These are phyloP conservation scores for Enhydra lutris DNA, from an alignment of 2,113 vertebrate species.

Conservation along the genomic window DNA sequence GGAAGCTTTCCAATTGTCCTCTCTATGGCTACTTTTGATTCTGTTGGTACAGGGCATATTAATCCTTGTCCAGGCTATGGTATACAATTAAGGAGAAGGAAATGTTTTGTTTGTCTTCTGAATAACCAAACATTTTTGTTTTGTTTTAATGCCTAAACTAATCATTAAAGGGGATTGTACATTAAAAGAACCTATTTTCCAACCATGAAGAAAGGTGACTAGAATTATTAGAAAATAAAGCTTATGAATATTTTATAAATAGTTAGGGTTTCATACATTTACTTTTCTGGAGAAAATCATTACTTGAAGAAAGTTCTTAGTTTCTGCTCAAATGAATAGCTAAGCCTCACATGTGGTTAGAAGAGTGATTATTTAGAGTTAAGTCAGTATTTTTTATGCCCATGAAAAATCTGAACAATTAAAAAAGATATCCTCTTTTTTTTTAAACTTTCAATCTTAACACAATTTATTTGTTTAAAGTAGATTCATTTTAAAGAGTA, in stretches of 20 bases:
- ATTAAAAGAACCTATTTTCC: not conserved
- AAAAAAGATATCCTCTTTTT: not conserved
- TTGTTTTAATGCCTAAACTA: not conserved
- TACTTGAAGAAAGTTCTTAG: not conserved
- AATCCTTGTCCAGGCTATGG: not conserved
- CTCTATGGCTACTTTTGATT: slow-evolving; percentile 19
- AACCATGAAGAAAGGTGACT: not conserved
- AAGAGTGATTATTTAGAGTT: not conserved
- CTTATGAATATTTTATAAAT: not conserved
- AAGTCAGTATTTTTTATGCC: not conserved
- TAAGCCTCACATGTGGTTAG: not conserved
- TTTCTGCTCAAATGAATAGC: not conserved
- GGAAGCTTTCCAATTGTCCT: slow-evolving; percentile 7
- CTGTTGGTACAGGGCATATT: not conserved
- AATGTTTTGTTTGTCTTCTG: not conserved
- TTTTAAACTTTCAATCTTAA: not conserved
- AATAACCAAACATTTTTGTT: not conserved
- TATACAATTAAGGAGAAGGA: not conserved
- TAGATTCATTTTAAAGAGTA: not conserved
- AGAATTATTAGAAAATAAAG: not conserved
- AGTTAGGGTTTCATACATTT: not conserved
- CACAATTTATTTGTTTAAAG: not conserved
- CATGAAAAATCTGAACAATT: not conserved
- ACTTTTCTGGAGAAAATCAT: not conserved
- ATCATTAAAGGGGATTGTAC: not conserved